phyloP scores from a whole-genome alignment of 1,140 invertebrate genomes.

The Cyclina sinensis region DNA sequence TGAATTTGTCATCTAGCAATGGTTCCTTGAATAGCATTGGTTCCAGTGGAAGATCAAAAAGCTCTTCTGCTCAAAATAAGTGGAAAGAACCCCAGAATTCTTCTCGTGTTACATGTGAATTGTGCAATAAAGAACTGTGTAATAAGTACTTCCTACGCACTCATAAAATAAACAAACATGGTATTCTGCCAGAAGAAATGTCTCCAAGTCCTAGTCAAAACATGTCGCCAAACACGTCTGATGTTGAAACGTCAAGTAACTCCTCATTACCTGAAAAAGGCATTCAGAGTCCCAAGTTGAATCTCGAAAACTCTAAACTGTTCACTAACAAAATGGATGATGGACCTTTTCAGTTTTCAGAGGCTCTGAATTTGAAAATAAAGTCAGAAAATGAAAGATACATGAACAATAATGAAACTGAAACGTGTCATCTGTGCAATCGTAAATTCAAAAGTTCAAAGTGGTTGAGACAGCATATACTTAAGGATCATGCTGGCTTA shows the following conservation, averaged over 20 bases:
- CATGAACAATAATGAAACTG: constrained; percentile 73
- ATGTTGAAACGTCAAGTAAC: constrained; percentile 81
- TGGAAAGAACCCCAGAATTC: constrained; percentile 89
- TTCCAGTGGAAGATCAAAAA: constrained; percentile 59
- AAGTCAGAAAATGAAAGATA: constrained; percentile 70
- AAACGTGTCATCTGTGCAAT: constrained; percentile 93
- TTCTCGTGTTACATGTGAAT: constrained; percentile 95
- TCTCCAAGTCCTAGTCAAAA: constrained; percentile 84
- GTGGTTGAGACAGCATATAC: constrained; percentile 95
- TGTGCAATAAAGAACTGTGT: constrained; percentile 99
- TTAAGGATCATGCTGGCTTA: constrained; percentile 92
- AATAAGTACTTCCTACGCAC: constrained; percentile 98
- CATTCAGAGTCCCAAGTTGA: constrained; percentile 67
- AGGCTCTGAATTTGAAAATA: constrained; percentile 62
- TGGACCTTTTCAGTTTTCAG: constrained; percentile 39
- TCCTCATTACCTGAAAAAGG: constrained; percentile 79
- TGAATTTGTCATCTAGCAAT: constrained; percentile 53
- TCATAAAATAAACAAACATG: constrained; percentile 98
- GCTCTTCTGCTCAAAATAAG: constrained; percentile 30
- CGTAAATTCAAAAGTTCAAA: constrained; percentile 95
- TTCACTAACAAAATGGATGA: constrained; percentile 64
- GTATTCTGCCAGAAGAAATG: constrained; percentile 89
- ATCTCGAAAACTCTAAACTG: constrained; percentile 66
- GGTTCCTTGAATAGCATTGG: constrained; percentile 41
- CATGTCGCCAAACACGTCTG: constrained; percentile 87